Conservation (phyloP, 2,113 vertebrate species). For the Dicrurus megarhynchus region DNA sequence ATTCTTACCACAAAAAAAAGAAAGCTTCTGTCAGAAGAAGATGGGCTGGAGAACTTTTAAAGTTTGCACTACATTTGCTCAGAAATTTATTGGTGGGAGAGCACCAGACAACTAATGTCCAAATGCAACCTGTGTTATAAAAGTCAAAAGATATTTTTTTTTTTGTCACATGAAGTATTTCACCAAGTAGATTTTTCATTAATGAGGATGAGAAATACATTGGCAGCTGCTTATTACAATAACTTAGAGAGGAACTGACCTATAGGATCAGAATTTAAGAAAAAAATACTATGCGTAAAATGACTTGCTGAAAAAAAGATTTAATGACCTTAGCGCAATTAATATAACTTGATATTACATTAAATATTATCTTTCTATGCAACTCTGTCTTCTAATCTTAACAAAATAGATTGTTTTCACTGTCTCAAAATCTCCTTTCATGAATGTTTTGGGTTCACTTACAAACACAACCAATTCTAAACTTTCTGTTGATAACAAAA, state of each 20-base stretch:
- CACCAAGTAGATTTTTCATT: not conserved
- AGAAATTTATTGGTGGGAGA: not conserved
- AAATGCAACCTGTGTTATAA: not conserved
- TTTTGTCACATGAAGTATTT: not conserved
- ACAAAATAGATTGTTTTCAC: not conserved
- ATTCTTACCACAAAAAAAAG: not conserved
- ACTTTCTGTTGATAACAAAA: not conserved
- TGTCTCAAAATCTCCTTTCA: not conserved
- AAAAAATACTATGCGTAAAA: not conserved
- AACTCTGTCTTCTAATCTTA: not conserved
- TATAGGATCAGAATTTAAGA: not conserved
- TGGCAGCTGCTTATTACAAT: not conserved
- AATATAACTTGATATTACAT: not conserved
- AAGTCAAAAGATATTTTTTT: not conserved
- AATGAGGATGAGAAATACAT: not conserved
- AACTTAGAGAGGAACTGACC: not conserved
- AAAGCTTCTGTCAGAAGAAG: not conserved
- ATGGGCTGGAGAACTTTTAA: not conserved
- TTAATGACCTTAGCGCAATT: not conserved
- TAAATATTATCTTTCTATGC: not conserved
- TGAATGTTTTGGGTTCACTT: not conserved
- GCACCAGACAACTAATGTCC: not conserved
- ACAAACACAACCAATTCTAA: not conserved
- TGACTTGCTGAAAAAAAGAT: not conserved
- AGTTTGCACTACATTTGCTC: not conserved